Evolutionary conservation across 2,888 invertebrate species (phyloP).

Genomic region (Drosophila tripunctata): DNA sequence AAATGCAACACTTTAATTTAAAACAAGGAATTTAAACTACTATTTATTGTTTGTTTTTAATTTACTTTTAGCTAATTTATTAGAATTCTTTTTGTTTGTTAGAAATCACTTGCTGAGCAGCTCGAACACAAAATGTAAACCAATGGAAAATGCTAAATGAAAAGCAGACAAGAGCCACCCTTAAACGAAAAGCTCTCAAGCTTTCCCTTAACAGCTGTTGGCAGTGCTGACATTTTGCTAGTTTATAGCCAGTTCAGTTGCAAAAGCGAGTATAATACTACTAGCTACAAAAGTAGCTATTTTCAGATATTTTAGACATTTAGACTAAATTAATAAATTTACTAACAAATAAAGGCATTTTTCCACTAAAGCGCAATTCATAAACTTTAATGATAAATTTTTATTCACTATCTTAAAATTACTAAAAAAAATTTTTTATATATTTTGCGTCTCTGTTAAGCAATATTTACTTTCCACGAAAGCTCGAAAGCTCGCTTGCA

Average conservation of each 20-base stretch:
- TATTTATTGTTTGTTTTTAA: background rate
- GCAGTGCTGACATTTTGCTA: background rate
- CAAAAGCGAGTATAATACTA: too few relatives aligned
- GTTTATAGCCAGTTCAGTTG: too few relatives aligned
- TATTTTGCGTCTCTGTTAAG: background rate
- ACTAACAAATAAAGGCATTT: too few relatives aligned
- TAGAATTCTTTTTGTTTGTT: background rate
- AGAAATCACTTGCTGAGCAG: conserved; percentile 5
- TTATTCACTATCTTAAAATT: too few relatives aligned
- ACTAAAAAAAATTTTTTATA: background rate
- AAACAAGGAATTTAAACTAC: background rate
- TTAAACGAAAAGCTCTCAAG: conserved; percentile 35
- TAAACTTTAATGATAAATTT: background rate
- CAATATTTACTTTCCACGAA: conserved; percentile 18
- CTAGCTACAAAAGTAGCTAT: too few relatives aligned
- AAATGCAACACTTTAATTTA: background rate
- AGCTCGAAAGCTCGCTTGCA: conserved; percentile 35
- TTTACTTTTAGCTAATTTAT: background rate
- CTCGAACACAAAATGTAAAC: conserved; percentile 52
- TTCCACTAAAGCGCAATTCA: too few relatives aligned
- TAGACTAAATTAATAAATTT: too few relatives aligned
- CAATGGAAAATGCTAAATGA: conserved; percentile 64
- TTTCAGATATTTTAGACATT: too few relatives aligned
- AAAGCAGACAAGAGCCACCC: conserved; percentile 49
- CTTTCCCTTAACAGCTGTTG: conserved; percentile 55